These are phyloP conservation scores for Platycheirus rosarum DNA, from an alignment of 2,888 invertebrate species.

Conservation along the genomic window DNA sequence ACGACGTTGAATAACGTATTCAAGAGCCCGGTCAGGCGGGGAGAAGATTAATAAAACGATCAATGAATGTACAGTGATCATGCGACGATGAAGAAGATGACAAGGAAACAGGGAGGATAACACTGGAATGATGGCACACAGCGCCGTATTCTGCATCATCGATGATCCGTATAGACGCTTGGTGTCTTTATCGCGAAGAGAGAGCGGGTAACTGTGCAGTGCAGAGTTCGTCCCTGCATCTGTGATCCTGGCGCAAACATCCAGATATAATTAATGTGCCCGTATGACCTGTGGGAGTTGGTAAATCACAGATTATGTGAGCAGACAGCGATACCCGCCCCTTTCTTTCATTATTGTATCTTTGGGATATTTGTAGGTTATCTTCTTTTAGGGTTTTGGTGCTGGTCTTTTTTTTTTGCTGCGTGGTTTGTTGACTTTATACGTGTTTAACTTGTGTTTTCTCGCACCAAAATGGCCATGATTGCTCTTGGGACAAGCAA, in stretches of 20 bases:
- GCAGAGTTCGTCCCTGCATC: conserved; percentile 54
- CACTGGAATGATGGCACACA: conserved; percentile 38
- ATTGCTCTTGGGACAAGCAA: conserved; percentile 29
- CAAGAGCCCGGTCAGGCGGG: conserved; percentile 15
- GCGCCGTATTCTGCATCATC: conserved; percentile 27
- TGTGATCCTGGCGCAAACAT: conserved; percentile 70
- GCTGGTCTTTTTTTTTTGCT: conserved; percentile 3
- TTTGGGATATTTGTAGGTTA: conserved; percentile 34
- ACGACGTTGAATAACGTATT: conserved; percentile 59
- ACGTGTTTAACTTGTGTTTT: conserved; percentile 58
- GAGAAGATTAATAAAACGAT: conserved; percentile 71
- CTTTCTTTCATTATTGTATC: conserved; percentile 47
- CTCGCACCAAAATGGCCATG: conserved; percentile 60
- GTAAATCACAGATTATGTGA: conserved; percentile 76
- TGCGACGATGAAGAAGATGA: neutral
- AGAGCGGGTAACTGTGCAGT: conserved; percentile 53
- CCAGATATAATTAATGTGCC: conserved; percentile 76
- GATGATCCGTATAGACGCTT: conserved; percentile 29
- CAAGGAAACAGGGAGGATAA: neutral
- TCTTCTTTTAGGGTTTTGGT: conserved; percentile 19
- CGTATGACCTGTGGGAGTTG: conserved; percentile 77
- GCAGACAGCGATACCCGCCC: conserved; percentile 74
- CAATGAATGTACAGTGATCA: conserved; percentile 59
- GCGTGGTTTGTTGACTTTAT: conserved; percentile 46
- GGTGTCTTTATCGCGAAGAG: conserved; percentile 44